Evolutionary conservation across 2,113 vertebrate species (phyloP).

Genomic region (Epinephelus cyanopodus): DNA sequence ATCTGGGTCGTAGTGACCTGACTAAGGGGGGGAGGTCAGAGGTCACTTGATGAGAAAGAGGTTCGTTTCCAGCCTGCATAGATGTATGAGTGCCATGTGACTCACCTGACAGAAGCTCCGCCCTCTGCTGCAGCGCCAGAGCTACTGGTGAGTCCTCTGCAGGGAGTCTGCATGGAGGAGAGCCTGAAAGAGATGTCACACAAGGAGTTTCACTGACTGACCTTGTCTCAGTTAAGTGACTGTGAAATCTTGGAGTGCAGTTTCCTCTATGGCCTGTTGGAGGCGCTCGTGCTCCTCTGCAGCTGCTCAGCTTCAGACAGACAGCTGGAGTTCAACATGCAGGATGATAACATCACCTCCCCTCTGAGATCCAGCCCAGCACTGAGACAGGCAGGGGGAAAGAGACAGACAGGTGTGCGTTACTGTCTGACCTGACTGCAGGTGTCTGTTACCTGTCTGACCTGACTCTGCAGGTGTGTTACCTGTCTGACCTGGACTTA

Average conservation of each 20-base stretch:
- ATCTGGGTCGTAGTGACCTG: constrained; percentile 95
- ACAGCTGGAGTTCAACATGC: constrained; percentile 95
- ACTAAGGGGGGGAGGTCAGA: constrained; percentile 60
- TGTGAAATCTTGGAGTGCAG: too few species aligned
- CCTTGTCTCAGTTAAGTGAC: too few species aligned
- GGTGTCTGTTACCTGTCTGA: neutral
- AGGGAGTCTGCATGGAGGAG: constrained; percentile 98
- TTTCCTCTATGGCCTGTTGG: constrained; percentile 98
- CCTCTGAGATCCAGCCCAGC: constrained; percentile 97
- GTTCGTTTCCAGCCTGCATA: too few species aligned
- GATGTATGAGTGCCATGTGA: neutral
- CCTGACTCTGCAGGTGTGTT: constrained; percentile 55
- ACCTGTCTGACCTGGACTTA: neutral
- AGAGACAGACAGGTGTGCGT: neutral
- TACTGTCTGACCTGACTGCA: neutral
- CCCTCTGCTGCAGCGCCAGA: constrained; percentile 98
- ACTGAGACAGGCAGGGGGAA: constrained; percentile 81
- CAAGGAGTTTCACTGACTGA: too few species aligned
- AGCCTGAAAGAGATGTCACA: constrained; percentile 82
- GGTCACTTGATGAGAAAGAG: neutral
- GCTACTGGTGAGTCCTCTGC: constrained; percentile 99
- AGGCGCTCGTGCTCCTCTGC: constrained; percentile 98
- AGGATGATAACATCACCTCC: constrained; percentile 96
- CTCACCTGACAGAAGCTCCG: constrained; percentile 93
- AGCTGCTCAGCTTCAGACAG: constrained; percentile 97